Percentiles rank a stretch among this genome's conserved stretches.
Evolutionary conservation across 2,797 vertebrate species (phyloP).

Genomic region (Chloroceryle inda): DNA sequence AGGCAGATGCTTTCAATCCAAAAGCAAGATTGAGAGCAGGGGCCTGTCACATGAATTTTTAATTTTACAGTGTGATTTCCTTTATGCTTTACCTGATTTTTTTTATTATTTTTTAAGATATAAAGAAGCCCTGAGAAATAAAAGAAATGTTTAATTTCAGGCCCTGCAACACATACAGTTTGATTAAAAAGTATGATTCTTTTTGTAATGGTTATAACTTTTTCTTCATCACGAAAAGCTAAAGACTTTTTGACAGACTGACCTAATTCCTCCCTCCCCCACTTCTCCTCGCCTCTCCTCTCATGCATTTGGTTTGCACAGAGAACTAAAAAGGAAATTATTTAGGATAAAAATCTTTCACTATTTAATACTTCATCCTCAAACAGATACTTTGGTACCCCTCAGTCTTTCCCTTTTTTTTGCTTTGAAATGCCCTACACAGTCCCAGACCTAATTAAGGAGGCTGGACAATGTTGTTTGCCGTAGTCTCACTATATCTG

Average conservation of each 20-base stretch:
- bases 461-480: background rate
- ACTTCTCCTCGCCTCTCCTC: background rate
- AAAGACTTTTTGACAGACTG: constrained; percentile 37
- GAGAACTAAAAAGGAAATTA: background rate
- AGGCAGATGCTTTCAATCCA: background rate
- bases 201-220: background rate
- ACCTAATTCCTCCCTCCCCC: constrained; percentile 5
- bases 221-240: background rate
- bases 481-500: background rate
- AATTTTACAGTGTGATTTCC: background rate
- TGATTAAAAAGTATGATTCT: background rate
- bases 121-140: background rate
- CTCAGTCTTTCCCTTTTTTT: background rate
- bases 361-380: background rate
- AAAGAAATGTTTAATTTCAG: background rate
- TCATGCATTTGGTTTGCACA: background rate
- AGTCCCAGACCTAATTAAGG: background rate
- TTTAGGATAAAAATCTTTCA: background rate
- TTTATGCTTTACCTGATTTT: background rate
- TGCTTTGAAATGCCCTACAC: background rate
- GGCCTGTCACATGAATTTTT: background rate
- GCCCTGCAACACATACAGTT: background rate
- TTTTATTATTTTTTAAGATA: background rate
- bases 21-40: background rate
- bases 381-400: background rate